Base-by-base conservation (phyloP, 1,140 invertebrate species). In the Ceratina australensis region DNA sequence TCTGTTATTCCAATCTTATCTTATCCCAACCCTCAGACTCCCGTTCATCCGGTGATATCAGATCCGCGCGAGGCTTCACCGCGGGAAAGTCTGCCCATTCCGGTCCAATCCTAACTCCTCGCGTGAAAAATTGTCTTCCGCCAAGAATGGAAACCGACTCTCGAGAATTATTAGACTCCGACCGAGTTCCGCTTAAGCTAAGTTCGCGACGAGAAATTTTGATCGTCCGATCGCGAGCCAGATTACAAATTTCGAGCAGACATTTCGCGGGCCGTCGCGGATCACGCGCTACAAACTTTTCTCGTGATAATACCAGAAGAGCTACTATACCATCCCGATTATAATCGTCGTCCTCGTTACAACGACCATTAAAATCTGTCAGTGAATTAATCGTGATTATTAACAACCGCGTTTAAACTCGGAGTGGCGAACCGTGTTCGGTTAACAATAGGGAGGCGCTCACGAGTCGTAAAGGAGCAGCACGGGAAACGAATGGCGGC, bases 1-100 rank as follows among this genome's bases (percentile, higher is more conserved):
- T 80, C 67, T 79, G 68, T 84, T 84, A 83, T 83, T 79, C 72
- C 57, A 56, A 28, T 64, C 81, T 84, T 83, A 84, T 83, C 82
- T 72, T 47, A 65, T 63, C 61, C 71, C 22, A 10, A 52, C 74
- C 33, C 60, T 80, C 77, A 50, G 71, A 72, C 81, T 83, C 81
- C 71, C 68, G 63, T 68, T 84, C 74, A 73, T 83, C 81, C 82
- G 52, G 33, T 26, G 71, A 82, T 83, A 82, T 83, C 80, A 69
- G 65, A 76, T 76, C 59, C 26, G 65, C 65, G 52, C 28, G 22
- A 74, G 61, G 72, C 22, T 73, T 73, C 50, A 15, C 20, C 33
- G 61, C 22, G 13, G 52, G 26, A 42, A 74, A 56, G 33, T 74
- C 61, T 74, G 20, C 15, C 33, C 33, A 0, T 42, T 42, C 33